Evolutionary conservation across 2,797 vertebrate species (phyloP), one percentile per base, ranked within the genome.

Genomic region (Tolypeutes matacus): DNA sequence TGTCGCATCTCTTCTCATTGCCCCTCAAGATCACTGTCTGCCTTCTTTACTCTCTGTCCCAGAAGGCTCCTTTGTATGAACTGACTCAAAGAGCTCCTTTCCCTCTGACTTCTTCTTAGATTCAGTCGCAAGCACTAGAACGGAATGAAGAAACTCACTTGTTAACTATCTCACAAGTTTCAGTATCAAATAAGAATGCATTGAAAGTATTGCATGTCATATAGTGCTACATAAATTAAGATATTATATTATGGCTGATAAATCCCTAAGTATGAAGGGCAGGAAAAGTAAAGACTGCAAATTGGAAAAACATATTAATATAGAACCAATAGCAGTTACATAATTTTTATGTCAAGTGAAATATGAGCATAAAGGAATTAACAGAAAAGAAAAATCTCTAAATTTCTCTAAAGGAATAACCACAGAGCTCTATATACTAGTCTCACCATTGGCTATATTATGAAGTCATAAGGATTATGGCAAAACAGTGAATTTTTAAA

Each of bases 311-410:
- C 12, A n/a, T 23, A 31, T 77, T 78, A 89, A 56, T 34, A 76
- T 34, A 53, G 23, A 86, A 36, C 6, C 51, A 88, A 15, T 34
- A 7, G 25, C 42, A 39, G 27, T 51, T 83, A 76, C 7, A 62
- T 12, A 83, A 53, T 31, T 82, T 25, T 73, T 76, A n/a, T 42
- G 25, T 60, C 21, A 88, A 83, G 39, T 6, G 42, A 88, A 87
- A 91, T 58, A 56, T 36, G 21, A 76, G 23, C 14, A 65, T 51
- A 76, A 2, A 76, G 39, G 29, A 69, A 70, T 92, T 76, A 69
- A 92, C 39, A 83, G 27, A 31, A 76, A 53, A 91, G 75, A 88
- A 34, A 56, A 9, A 80, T 70, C 34, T 94, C 23, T 69, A 84
- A 58, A 80, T 39, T 81, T 93, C 14, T 53, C 58, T 36, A 64